A percentile compares a stretch with the other conserved stretches of the same genome.
Conservation (phyloP, 2,888 invertebrate genomes). For the Pemphredon lugubris region DNA sequence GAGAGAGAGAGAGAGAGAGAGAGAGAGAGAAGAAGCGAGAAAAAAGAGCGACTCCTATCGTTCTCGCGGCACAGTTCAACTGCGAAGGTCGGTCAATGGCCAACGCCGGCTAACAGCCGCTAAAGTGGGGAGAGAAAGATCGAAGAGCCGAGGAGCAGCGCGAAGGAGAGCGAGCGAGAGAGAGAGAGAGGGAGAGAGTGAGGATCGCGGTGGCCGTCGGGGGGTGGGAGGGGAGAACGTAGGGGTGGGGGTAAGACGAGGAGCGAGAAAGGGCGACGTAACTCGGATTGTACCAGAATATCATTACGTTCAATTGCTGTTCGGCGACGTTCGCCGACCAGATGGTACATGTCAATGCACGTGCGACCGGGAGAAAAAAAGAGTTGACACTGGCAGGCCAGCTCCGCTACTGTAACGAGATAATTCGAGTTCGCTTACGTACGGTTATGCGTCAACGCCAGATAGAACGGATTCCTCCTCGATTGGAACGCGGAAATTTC, state of each 20-base stretch:
- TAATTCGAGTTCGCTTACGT: conserved; percentile 39
- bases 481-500: conserved; percentile 49
- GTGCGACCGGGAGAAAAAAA: conserved; percentile 46
- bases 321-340: conserved; percentile 54
- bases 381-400: conserved; percentile 44
- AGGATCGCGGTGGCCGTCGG: no score
- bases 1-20: conserved; percentile 1
- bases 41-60: conserved; percentile 49
- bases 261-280: conserved; percentile 36
- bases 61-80: conserved; percentile 66
- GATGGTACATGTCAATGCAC: conserved; percentile 63
- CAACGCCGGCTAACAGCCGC: conserved; percentile 60
- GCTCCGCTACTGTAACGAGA: conserved; percentile 48
- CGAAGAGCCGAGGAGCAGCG: conserved; percentile 10
- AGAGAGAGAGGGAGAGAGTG: not conserved
- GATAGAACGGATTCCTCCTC: conserved; percentile 19
- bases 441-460: conserved; percentile 16
- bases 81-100: conserved; percentile 74
- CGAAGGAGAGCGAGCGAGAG: conserved; percentile 4
- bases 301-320: conserved; percentile 65
- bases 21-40: conserved; percentile 28
- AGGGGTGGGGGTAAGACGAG: not conserved
- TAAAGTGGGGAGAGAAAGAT: conserved; percentile 28
- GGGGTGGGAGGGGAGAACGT: not conserved
- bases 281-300: conserved; percentile 59